A percentile compares a stretch with the other conserved stretches of the same genome.
These are phyloP conservation scores for Tyto alba DNA, from an alignment of 2,113 vertebrate species.

Conservation along the genomic window DNA sequence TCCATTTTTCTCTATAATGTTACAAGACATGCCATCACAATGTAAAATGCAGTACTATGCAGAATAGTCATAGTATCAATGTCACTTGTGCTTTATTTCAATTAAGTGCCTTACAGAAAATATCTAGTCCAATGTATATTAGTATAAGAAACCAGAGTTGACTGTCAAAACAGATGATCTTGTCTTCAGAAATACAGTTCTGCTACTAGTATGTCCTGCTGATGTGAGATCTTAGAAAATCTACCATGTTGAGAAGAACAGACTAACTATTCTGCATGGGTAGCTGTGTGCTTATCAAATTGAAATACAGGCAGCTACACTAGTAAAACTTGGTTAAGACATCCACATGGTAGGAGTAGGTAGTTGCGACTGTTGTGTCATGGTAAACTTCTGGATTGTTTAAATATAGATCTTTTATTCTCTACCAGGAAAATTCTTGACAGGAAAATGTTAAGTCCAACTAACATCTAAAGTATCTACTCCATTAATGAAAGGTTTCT, in stretches of 20 bases:
- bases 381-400: background rate
- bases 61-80: background rate
- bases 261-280: background rate
- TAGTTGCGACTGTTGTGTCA: background rate
- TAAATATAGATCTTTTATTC: background rate
- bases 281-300: background rate
- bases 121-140: background rate
- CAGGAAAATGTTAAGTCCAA: background rate
- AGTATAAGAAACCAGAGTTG: background rate
- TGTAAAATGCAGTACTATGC: background rate
- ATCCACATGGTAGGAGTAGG: background rate
- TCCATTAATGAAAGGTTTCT: background rate
- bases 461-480: background rate
- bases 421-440: background rate
- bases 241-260: background rate
- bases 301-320: rapidly evolving
- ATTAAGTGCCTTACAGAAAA: background rate
- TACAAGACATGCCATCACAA: background rate
- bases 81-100: background rate
- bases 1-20: background rate
- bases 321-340: background rate
- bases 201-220: background rate
- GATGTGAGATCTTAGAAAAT: background rate
- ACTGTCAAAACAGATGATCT: background rate
- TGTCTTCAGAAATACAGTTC: background rate